Evolutionary conservation across 2,888 invertebrate species (phyloP), one percentile per base, ranked within the genome.

Genomic region (Teleiodes luculella): DNA sequence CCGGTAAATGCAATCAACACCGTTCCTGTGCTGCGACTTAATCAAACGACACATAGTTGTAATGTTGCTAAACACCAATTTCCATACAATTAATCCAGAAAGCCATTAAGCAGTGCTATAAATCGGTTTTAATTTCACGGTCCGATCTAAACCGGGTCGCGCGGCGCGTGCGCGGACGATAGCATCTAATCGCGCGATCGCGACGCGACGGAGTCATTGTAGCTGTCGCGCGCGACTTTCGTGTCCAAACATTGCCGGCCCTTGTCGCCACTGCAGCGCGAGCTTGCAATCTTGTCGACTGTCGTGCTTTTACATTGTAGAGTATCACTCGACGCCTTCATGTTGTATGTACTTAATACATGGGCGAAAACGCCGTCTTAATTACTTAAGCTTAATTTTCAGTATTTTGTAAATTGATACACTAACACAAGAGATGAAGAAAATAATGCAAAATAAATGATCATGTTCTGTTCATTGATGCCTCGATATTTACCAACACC

Each of bases 141-240:
- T 70, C 68, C 71, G 66, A 72, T 75, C 72, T 67, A 68, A 72
- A 72, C 72, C 72, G 73, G 72, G 63, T 33, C 35, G 41, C 28
- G 65, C 66, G 78, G 79, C 85, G 80, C 83, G 84, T 80, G 85
- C 83, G 76, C 72, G 51, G 53, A 54, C 61, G 80, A 86, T 86
- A 77, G 58, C 61, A 83, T 77, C 83, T 80, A 71, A 83, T 82
- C 81, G 71, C 57, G 62, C 60, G 74, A 81, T 81, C 78, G 74
- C 61, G 68, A 78, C 81, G 78, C 74, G 71, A 74, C 59, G 56
- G 46, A 59, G 74, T 72, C 76, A 72, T 78, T 78, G 79, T 81
- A 79, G 76, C 68, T 69, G 79, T 76, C 76, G 76, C 75, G 66
- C 58, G 62, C 56, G 57, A 56, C 63, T 58, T 68, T 71, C 78